Base-by-base conservation (phyloP, 2,797 vertebrate genomes). In the Poeciliopsis turneri region DNA sequence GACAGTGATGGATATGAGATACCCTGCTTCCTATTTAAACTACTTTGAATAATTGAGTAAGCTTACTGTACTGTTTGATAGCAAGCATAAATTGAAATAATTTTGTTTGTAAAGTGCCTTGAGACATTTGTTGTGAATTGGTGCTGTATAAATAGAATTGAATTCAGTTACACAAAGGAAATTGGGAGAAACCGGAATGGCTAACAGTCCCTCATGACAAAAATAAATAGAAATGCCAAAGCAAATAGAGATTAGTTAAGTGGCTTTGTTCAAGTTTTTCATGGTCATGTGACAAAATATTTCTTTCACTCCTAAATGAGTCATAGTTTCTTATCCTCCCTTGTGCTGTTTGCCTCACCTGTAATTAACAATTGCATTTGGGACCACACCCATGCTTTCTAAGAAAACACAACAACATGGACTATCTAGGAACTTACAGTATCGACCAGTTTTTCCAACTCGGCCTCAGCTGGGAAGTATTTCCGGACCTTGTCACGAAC, bases 381-480 rank as follows among this genome's bases (percentile, higher is more conserved):
- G 15, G 11, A 15, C 57, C 36, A 1, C 45, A 36, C 43, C 20
- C 20, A 36, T 45, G 13, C 53, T 75, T 76, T 41, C 46, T 33
- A 39, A 45, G 46, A 25, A 78, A 49, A 61, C 18, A 45, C 15
- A 25, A 5, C 55, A 30, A 72, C n/a, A 73, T 20, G 72, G 16
- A 25, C 4, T 72, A 25, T 46, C 11, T 25, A 25, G 25, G 5
- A 36, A 87, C 94, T 93, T 59, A 96, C 96, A 78, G 80, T 91
- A 49, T 95, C 90, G 76, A 95, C 94, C 82, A 96, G 86, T 68
- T 90, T 93, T 23, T 94, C 93, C 82, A 92, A 59, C 1, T 94
- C 82, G 0, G 69, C 66, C 61, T 88, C 90, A 3, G 39, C 30
- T 0, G 95, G 94, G 47, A 96, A 96, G 79, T 93, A 51, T 69